phyloP scores from a whole-genome alignment of 1,140 invertebrate genomes.

The Chymomyza costata region DNA sequence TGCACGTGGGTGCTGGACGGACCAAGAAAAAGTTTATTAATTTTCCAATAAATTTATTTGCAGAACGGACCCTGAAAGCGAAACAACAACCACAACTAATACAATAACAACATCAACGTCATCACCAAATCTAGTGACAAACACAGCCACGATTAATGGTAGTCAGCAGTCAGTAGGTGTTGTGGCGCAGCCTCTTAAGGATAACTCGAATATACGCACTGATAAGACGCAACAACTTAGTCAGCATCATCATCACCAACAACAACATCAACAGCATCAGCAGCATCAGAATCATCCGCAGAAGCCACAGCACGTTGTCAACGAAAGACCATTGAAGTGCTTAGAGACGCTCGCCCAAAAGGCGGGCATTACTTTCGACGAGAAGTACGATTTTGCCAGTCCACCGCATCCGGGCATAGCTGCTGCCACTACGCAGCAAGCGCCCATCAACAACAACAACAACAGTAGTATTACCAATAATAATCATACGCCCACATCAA shows the following conservation, averaged over 20 bases:
- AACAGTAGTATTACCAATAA: conserved; percentile 16
- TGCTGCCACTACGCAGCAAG: neutral
- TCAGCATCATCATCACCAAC: conserved; percentile 18
- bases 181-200: conserved; percentile 56
- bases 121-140: neutral
- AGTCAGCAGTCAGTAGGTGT: conserved; percentile 7
- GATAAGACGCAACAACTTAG: conserved; percentile 37
- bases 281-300: conserved; percentile 31
- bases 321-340: conserved; percentile 79
- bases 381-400: conserved; percentile 81
- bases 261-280: conserved; percentile 36
- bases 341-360: conserved; percentile 81
- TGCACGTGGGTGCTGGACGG: no score
- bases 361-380: conserved; percentile 81
- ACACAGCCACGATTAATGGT: neutral
- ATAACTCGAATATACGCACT: conserved; percentile 65
- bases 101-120: conserved; percentile 6
- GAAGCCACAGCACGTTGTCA: conserved; percentile 31
- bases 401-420: conserved; percentile 75
- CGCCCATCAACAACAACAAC: conserved; percentile 24
- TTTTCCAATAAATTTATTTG: no score
- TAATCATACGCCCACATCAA: conserved; percentile 19
- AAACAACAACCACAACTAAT: conserved; percentile 32
- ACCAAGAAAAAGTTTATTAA: no score
- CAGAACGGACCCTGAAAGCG: conserved; percentile 67